phyloP scores from a whole-genome alignment of 2,113 vertebrate species.

The Vidua macroura region DNA sequence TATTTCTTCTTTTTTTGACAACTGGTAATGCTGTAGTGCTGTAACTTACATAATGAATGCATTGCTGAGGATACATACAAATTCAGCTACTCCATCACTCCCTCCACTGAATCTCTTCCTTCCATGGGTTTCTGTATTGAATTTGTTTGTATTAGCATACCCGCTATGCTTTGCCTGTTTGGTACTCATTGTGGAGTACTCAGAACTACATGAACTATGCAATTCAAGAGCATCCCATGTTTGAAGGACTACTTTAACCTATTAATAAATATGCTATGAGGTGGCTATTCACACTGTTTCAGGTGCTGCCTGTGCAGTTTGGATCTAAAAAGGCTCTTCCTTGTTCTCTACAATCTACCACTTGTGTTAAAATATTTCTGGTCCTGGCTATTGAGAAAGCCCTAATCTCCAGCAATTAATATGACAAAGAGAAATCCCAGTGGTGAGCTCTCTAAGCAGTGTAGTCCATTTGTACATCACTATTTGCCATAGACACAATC shows the following conservation, averaged over 20 bases:
- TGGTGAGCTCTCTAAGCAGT: neutral
- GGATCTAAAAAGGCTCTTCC: neutral
- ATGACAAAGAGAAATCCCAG: neutral
- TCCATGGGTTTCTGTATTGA: neutral
- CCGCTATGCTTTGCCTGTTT: neutral
- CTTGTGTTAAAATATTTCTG: neutral
- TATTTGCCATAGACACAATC: neutral
- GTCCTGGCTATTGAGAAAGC: neutral
- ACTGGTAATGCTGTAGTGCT: neutral
- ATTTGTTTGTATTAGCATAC: neutral
- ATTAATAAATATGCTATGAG: neutral
- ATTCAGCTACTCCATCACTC: neutral
- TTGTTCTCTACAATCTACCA: neutral
- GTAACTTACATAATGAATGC: neutral
- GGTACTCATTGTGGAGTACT: neutral
- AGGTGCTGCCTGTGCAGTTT: neutral
- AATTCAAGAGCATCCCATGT: neutral
- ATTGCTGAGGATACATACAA: neutral
- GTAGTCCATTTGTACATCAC: neutral
- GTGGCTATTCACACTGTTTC: neutral
- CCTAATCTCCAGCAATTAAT: neutral
- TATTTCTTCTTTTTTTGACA: conserved; percentile 21
- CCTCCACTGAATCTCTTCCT: neutral
- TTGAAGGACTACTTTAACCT: neutral
- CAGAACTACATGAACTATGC: neutral